Evolutionary conservation across 2,888 invertebrate genomes (phyloP), one percentile per base, ranked within the genome.

Genomic region (Dastarcus helophoroides): DNA sequence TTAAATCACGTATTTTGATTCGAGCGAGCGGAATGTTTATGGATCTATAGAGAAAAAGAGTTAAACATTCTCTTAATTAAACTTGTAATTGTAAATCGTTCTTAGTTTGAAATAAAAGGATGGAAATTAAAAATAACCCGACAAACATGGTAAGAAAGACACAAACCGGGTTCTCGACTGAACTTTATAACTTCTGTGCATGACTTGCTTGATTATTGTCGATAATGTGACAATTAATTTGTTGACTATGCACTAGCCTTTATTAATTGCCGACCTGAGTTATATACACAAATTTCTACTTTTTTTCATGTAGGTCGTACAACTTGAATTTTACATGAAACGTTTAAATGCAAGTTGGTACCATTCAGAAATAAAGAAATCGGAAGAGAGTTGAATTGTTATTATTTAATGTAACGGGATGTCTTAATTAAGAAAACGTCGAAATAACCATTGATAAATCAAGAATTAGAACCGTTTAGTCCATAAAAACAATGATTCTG

Each of bases 41-140:
- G 25, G 42, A 22, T 36, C 33, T 32, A 34, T 29, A 30, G 37
- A 26, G 40, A 42, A 45, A 43, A 42, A 33, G 33, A 36, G 37
- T 29, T 19, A 36, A 42, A 36, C 43, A 39, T 45, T 45, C 44
- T 43, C 44, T 42, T 47, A 47, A 49, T 49, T 49, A 49, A 48
- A 42, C 39, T 40, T 36, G 43, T 41, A 41, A 45, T 47, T 45
- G 45, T 43, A 41, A 43, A 47, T 44, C 41, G 41, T 39, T 32
- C 39, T 36, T 36, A 37, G 40, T 37, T 44, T 35, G 44, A 43
- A 37, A n/a, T n/a, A 40, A 42, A 46, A 44, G 41, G 41, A 42
- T 40, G 43, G 41, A 48, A 49, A 49, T 48, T 47, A 47, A 47
- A 48, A 49, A 49, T 49, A 44, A 44, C 41, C 34, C 24, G 39